Evolutionary conservation across 1,140 invertebrate genomes (phyloP).

Genomic region (Psilanteris sp.): DNA sequence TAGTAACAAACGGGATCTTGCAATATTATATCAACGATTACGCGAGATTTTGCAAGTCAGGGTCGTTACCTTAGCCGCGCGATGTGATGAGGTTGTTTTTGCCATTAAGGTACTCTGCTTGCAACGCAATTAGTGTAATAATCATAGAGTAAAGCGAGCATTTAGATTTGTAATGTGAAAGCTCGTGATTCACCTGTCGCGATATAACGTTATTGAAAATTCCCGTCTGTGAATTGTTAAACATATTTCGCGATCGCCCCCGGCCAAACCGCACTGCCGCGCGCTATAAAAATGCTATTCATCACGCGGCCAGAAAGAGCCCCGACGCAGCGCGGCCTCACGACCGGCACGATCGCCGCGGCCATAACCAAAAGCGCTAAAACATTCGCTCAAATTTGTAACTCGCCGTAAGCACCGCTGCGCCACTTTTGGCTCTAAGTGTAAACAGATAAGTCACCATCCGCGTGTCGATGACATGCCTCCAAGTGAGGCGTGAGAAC

Average conservation of each 20-base stretch:
- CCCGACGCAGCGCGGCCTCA: neutral
- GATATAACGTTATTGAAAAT: slow-evolving; percentile 48
- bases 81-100: slow-evolving; percentile 62
- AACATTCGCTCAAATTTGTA: slow-evolving; percentile 20
- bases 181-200: slow-evolving; percentile 59
- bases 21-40: slow-evolving; percentile 58
- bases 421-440: slow-evolving; percentile 5
- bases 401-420: slow-evolving; percentile 8
- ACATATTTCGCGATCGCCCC: slow-evolving; percentile 22
- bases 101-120: slow-evolving; percentile 46
- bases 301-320: slow-evolving; percentile 7
- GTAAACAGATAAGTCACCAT: slow-evolving; percentile 9
- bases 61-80: slow-evolving; percentile 48
- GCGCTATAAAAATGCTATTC: slow-evolving; percentile 41
- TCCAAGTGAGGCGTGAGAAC: neutral
- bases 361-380: slow-evolving; percentile 8
- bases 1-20: slow-evolving; percentile 52
- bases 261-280: slow-evolving; percentile 7
- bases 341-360: neutral
- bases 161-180: slow-evolving; percentile 56
- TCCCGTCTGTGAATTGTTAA: slow-evolving; percentile 14
- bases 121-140: slow-evolving; percentile 61
- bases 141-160: slow-evolving; percentile 55
- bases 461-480: neutral
- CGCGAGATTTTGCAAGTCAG: slow-evolving; percentile 59